Evolutionary conservation across 2,113 vertebrate species (phyloP).

Genomic region (Dasyurus viverrinus): DNA sequence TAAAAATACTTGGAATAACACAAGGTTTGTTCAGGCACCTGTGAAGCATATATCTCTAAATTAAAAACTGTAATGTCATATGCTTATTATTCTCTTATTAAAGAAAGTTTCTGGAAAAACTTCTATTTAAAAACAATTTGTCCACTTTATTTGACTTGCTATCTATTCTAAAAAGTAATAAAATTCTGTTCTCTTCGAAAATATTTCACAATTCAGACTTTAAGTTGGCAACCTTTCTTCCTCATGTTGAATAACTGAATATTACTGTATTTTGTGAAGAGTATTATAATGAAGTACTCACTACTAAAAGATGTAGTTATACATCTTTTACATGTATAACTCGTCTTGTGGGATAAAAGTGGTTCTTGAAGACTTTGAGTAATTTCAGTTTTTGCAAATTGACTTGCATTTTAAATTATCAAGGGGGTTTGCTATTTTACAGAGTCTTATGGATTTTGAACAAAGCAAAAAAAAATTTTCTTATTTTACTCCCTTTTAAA

Average conservation of each 20-base stretch:
- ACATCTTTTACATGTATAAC: neutral
- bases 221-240: neutral
- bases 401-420: neutral
- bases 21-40: neutral
- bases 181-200: conserved; percentile 31
- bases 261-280: neutral
- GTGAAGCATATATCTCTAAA: neutral
- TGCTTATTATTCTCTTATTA: neutral
- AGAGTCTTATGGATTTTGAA: neutral
- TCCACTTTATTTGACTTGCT: conserved; percentile 28
- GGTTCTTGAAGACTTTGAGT: conserved; percentile 30
- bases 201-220: conserved; percentile 27
- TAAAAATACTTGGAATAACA: neutral
- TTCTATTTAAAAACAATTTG: conserved; percentile 37
- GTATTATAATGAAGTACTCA: conserved; percentile 15
- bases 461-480: neutral
- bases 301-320: conserved; percentile 26
- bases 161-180: conserved; percentile 8
- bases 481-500: conserved; percentile 3
- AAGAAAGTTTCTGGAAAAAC: neutral
- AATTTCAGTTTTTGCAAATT: conserved; percentile 42
- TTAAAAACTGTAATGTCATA: neutral
- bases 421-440: neutral
- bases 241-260: conserved; percentile 3
- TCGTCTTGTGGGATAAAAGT: neutral